These are phyloP conservation scores for Scaptomyza pallida DNA, from an alignment of 1,140 invertebrate genomes.

Conservation along the genomic window DNA sequence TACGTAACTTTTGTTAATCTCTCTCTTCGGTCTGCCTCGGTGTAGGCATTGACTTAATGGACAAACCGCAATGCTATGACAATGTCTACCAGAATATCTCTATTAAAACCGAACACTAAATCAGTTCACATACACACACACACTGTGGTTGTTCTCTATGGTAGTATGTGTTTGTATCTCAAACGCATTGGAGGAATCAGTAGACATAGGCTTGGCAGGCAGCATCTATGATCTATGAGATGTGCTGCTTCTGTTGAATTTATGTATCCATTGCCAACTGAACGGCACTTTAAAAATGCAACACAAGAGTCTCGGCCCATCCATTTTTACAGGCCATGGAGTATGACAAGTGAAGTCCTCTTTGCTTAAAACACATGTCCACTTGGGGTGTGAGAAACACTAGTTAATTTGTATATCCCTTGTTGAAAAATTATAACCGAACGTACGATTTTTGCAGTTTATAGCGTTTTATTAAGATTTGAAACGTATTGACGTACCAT, in stretches of 20 bases:
- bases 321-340: slow-evolving; percentile 47
- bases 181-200: background rate
- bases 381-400: slow-evolving; percentile 10
- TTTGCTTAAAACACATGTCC: slow-evolving; percentile 53
- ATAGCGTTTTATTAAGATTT: too few relatives aligned
- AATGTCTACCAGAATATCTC: slow-evolving; percentile 27
- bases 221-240: slow-evolving; percentile 57
- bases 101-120: slow-evolving; percentile 39
- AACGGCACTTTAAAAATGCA: slow-evolving; percentile 44
- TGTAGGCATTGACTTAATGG: slow-evolving; percentile 40
- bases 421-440: background rate
- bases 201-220: slow-evolving; percentile 12
- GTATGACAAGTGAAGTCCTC: slow-evolving; percentile 64
- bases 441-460: too few relatives aligned
- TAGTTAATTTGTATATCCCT: background rate
- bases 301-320: slow-evolving; percentile 13
- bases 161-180: slow-evolving; percentile 12
- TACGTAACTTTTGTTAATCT: slow-evolving; percentile 54
- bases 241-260: slow-evolving; percentile 47
- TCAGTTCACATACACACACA: slow-evolving; percentile 10
- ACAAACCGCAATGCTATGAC: slow-evolving; percentile 36
- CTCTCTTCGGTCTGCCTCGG: slow-evolving; percentile 13
- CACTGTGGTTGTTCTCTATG: background rate
- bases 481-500: too few relatives aligned
- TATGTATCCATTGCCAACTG: slow-evolving; percentile 41